These are phyloP conservation scores for Microcebus ravelobensis DNA, from an alignment of 2,113 vertebrate genomes.

Conservation along the genomic window DNA sequence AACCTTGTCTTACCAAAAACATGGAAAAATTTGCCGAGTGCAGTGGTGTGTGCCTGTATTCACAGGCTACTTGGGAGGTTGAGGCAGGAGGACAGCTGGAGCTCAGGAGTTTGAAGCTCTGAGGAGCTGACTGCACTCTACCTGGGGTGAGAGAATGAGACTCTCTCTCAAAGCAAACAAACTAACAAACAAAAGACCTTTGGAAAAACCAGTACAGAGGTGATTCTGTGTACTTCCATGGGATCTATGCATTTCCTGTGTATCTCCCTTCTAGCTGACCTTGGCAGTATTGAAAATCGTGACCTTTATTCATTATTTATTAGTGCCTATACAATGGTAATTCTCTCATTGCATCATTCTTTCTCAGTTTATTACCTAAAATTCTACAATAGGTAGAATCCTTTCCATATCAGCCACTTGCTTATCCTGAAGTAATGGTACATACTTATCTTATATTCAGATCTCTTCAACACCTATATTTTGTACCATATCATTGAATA, in stretches of 20 bases:
- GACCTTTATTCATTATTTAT: background rate
- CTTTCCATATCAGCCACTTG: background rate
- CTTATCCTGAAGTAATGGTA: background rate
- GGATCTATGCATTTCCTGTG: background rate
- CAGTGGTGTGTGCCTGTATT: no score
- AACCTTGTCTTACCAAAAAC: no score
- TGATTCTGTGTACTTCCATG: background rate
- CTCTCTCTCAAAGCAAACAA: no score
- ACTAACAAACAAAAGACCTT: background rate
- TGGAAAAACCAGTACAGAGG: background rate
- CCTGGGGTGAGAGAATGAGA: fast-evolving
- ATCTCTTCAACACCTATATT: background rate
- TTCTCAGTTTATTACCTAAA: background rate
- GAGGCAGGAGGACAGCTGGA: no score
- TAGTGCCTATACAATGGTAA: background rate
- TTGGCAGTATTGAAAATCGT: background rate
- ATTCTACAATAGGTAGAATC: background rate
- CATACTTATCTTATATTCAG: background rate
- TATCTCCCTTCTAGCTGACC: background rate
- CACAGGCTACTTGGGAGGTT: no score
- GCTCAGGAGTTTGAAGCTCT: no score
- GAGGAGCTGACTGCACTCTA: no score
- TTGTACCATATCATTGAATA: background rate
- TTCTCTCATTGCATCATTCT: no score
- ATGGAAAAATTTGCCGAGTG: no score